Evolutionary conservation across 2,113 vertebrate species (phyloP), one percentile per base, ranked within the genome.

Genomic region (Rousettus leschenaultii): DNA sequence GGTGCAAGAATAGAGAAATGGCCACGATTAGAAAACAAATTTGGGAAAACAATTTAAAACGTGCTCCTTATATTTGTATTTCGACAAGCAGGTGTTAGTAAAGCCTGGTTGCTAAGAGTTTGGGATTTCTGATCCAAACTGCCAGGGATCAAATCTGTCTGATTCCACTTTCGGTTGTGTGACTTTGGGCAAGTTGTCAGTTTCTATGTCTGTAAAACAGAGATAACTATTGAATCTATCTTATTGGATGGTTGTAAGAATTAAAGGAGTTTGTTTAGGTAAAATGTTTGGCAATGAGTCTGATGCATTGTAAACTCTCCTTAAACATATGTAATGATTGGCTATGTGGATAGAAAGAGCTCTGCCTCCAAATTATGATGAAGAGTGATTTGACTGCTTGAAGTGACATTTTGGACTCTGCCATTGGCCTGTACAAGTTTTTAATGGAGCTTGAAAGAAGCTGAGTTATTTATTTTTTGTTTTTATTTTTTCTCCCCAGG

Each of bases 381-480:
- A 71, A 43, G 5, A 35, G 6, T 6, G 16, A 83, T 48, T 94
- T 16, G 7, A 79, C 6, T 35, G 12, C 73, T 82, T 65, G 84
- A 74, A 14, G 6, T 33, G 19, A 82, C 74, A 57, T 89, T 95
- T 74, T 28, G 83, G 63, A 45, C 2, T 87, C 84, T 89, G 33
- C 30, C 48, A 88, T 13, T 75, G 19, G 12, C 6, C 48, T 66
- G 1, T 26, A 66, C 1, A 68, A 51, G 7, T 80, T 92, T 18
- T 53, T 85, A 61, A 0, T 43, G 15, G n/a, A 91, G 33, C 28
- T 80, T 79, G 30, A 87, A 57, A 89, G 61, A 95, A 65, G 9
- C 14, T 70, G 48, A 91, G 28, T 75, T 96, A 84, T 75, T 94
- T 91, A 71, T n/a, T 85, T 86, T 83, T 90, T 38, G 30, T 28